Percentiles rank a stretch among this genome's conserved stretches.
These are phyloP conservation scores for Atherinomorus stipes DNA, from an alignment of 2,113 vertebrate species.

Conservation along the genomic window DNA sequence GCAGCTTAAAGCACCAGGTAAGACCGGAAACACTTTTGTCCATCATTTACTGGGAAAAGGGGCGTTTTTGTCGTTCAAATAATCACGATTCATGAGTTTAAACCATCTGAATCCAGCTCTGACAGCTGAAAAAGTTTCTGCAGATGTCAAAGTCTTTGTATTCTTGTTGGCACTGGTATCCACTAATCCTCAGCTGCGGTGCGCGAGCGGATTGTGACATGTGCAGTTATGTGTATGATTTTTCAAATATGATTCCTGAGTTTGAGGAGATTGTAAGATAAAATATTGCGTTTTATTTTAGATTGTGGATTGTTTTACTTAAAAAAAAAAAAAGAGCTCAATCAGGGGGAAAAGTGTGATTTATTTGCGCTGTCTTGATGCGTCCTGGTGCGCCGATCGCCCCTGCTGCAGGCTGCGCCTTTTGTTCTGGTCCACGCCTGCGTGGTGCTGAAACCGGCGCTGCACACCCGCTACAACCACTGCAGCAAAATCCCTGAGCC, in stretches of 20 bases:
- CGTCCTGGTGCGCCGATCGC: constrained; percentile 24
- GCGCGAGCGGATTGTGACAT: constrained; percentile 16
- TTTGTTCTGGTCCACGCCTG: constrained; percentile 83
- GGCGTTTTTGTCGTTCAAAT: background rate
- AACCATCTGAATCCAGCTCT: fast-evolving
- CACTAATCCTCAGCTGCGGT: constrained; percentile 31
- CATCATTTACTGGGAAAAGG: background rate
- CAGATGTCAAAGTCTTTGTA: background rate
- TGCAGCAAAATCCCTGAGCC: constrained; percentile 9
- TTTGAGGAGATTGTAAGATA: too few species aligned
- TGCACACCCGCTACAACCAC: background rate
- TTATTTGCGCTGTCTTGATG: constrained; percentile 6
- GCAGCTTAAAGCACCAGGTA: constrained; percentile 69
- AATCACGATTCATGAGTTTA: too few species aligned
- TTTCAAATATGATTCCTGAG: background rate
- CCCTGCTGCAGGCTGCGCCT: constrained; percentile 56
- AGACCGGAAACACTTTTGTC: constrained; percentile 31
- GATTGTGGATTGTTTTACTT: background rate
- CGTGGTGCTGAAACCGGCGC: constrained; percentile 74
- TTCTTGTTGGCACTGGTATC: constrained; percentile 4
- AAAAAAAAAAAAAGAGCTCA: too few species aligned
- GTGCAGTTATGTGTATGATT: constrained; percentile 24
- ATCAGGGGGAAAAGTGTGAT: background rate
- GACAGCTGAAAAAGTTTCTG: constrained; percentile 33
- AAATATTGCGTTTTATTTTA: background rate